A percentile compares a stretch with the other conserved stretches of the same genome.
Conservation (phyloP, 2,888 invertebrate genomes). For the Acrobasis repandana region DNA sequence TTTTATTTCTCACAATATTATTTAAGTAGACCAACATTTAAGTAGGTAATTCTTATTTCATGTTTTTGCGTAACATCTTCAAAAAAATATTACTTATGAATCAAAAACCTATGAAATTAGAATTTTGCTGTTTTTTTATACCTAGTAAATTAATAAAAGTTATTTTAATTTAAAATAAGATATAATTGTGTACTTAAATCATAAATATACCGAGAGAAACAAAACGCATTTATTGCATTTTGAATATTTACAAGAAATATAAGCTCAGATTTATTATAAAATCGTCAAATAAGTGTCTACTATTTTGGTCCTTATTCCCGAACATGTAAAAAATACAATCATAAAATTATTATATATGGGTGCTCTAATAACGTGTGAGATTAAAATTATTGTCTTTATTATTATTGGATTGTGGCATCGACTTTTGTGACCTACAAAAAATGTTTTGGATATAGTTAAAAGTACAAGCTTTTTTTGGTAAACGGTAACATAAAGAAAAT, state of each 20-base stretch:
- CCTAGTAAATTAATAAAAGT: too few relatives aligned
- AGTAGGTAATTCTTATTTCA: too few relatives aligned
- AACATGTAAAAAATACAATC: conserved; percentile 27
- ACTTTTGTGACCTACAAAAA: background rate
- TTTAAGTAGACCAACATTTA: too few relatives aligned
- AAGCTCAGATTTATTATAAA: conserved; percentile 43
- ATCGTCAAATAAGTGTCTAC: conserved; percentile 36
- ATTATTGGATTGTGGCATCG: conserved; percentile 5
- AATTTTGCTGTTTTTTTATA: too few relatives aligned
- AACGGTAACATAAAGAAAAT: background rate
- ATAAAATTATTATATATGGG: conserved; percentile 28
- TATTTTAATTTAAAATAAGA: too few relatives aligned
- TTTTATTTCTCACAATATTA: background rate
- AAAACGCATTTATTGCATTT: conserved; percentile 22
- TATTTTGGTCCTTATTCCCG: conserved; percentile 47
- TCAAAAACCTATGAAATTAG: too few relatives aligned
- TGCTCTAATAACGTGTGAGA: conserved; percentile 41
- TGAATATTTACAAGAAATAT: conserved; percentile 27
- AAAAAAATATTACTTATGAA: too few relatives aligned
- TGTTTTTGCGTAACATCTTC: too few relatives aligned
- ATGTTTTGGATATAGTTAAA: too few relatives aligned
- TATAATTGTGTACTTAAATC: too few relatives aligned
- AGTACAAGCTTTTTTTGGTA: too few relatives aligned
- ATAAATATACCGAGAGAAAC: background rate
- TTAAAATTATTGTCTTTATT: conserved; percentile 43